Evolutionary conservation across 1,140 invertebrate species (phyloP), one percentile per base, ranked within the genome.

Genomic region (Chymomyza costata): DNA sequence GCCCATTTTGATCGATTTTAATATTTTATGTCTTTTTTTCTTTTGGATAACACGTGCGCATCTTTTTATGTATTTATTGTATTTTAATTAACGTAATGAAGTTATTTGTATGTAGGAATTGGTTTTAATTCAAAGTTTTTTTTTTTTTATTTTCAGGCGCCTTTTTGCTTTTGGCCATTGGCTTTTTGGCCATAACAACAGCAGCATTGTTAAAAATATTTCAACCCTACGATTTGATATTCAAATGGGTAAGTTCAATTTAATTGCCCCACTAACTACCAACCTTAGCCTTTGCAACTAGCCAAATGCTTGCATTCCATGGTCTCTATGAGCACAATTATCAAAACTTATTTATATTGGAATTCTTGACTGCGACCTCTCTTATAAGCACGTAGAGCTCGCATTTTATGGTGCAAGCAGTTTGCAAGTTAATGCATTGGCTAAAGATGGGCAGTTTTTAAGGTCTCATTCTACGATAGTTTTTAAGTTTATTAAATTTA

Each of bases 191-290:
- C 0, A 76, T 94, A 31, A 84, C 88, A 13, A 85, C 88, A 5
- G 92, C 90, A 7, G 88, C 88, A 31, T 84, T 91, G 28, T 86
- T 92, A 1, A 63, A 91, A 11, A 80, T 92, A 8, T 83, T 90
- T 14, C 88, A 92, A 43, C 92, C 92, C 1, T 93, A 93, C 76
- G 90, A 93, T 49, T 74, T 90, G n/a, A 85, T 94, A 31, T 93
- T 92, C 69, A 90, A 88, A 84, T 90, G 88, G 88, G 91, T 84
- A 61, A 78, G 59, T 67, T 45, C 11, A 45, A 5, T 8, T n/a
- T n/a, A n/a, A n/a, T n/a, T n/a, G n/a, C n/a, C n/a, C 31, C 16
- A 14, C 47, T 63, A 62, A 58, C 55, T 44, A 46, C 46, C 58
- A 54, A 50, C 56, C 53, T 76, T 52, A 66, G 57, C 54, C 53